Evolutionary conservation across 2,888 invertebrate species (phyloP).

Genomic region (Eilema sororculum): DNA sequence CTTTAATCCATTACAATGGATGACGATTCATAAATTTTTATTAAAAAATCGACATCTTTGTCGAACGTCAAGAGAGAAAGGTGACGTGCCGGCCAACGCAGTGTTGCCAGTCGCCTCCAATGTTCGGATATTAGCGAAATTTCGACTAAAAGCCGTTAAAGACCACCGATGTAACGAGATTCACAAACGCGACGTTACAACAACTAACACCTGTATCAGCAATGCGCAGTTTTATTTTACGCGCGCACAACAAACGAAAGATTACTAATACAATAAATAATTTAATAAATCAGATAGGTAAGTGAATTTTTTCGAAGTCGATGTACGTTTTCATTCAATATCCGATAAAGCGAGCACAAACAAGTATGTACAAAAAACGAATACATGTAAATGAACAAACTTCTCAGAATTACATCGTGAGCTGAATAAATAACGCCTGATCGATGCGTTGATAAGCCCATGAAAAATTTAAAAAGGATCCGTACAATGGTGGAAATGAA

Average conservation of each 20-base stretch:
- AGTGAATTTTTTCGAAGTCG: conserved; percentile 53
- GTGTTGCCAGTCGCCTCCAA: no score
- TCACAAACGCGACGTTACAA: no score
- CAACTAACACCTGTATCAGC: conserved; percentile 25
- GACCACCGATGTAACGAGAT: no score
- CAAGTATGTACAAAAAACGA: conserved; percentile 72
- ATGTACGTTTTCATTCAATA: conserved; percentile 68
- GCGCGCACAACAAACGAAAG: conserved; percentile 20
- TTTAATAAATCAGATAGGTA: conserved; percentile 32
- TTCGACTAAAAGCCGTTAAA: no score
- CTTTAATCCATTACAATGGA: no score
- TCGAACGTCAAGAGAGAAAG: no score
- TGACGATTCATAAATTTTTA: no score
- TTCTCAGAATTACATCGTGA: conserved; percentile 79
- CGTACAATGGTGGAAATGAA: conserved; percentile 69
- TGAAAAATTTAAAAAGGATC: conserved; percentile 78
- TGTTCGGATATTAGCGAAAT: no score
- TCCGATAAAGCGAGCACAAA: conserved; percentile 71
- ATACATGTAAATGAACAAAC: conserved; percentile 81
- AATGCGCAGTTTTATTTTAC: conserved; percentile 3
- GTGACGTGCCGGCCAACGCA: no score
- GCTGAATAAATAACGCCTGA: conserved; percentile 80
- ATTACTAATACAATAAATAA: conserved; percentile 20
- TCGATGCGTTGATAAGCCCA: conserved; percentile 82
- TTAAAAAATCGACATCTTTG: no score